Evolutionary conservation across 1,140 invertebrate genomes (phyloP).

Genomic region (Chymomyza costata): DNA sequence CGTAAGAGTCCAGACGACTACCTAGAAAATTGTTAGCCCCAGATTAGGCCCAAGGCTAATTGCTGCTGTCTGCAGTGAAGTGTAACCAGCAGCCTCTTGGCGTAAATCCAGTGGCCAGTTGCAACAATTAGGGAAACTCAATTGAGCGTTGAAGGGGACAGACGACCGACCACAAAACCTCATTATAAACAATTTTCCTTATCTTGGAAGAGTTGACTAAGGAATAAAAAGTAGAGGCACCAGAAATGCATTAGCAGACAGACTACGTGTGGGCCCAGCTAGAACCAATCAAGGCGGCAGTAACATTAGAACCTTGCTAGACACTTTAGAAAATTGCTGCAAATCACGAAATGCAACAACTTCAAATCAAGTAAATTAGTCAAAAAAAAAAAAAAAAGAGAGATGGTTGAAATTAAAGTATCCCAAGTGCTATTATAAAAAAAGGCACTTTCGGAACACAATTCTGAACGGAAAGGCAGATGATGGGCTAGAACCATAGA

Average conservation of each 20-base stretch:
- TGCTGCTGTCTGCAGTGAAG: slow-evolving; percentile 12
- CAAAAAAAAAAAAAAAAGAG: slow-evolving; percentile 39
- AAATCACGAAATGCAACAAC: slow-evolving; percentile 45
- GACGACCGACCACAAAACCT: slow-evolving; percentile 51
- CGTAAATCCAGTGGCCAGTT: slow-evolving; percentile 45
- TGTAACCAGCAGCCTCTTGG: slow-evolving; percentile 31
- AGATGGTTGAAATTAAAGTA: slow-evolving; percentile 37
- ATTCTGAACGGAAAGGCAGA: too few species aligned
- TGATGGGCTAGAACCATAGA: too few species aligned
- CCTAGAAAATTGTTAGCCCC: slow-evolving; percentile 3
- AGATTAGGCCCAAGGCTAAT: slow-evolving; percentile 23
- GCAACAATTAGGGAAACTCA: slow-evolving; percentile 57
- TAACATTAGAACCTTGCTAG: slow-evolving; percentile 72
- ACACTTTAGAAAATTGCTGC: slow-evolving; percentile 71
- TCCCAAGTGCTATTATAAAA: too few species aligned
- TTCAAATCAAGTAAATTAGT: slow-evolving; percentile 58
- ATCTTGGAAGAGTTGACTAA: slow-evolving; percentile 23
- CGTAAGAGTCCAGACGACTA: slow-evolving; percentile 3
- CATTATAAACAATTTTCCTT: slow-evolving; percentile 71
- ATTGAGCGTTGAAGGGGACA: slow-evolving; percentile 28
- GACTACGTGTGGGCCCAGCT: slow-evolving; percentile 39
- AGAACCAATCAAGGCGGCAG: slow-evolving; percentile 21
- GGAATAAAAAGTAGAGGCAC: slow-evolving; percentile 15
- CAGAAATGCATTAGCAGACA: slow-evolving; percentile 51
- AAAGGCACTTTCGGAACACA: too few species aligned